Conservation (phyloP, 2,113 vertebrate genomes). For the Speoplatyrhinus poulsoni region DNA sequence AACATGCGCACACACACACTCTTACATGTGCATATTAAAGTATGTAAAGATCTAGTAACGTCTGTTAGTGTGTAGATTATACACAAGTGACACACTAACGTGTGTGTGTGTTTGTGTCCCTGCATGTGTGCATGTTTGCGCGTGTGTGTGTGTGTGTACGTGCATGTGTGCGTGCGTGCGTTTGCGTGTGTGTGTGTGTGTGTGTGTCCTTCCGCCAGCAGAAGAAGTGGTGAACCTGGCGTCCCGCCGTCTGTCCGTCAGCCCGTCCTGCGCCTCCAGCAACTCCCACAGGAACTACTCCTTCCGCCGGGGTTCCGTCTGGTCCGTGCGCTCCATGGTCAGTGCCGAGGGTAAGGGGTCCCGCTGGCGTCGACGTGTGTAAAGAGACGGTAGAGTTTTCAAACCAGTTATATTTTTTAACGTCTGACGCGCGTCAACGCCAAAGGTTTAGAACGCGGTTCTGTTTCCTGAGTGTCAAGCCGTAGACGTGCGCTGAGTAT, state of each 20-base stretch:
- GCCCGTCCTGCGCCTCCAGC: conserved; percentile 95
- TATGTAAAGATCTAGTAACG: too few species aligned
- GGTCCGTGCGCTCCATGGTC: conserved; percentile 92
- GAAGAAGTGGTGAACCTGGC: conserved; percentile 98
- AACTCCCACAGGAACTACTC: conserved; percentile 99
- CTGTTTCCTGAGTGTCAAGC: too few species aligned
- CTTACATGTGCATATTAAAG: too few species aligned
- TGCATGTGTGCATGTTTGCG: not conserved
- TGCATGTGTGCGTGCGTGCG: too few species aligned
- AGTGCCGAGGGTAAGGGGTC: conserved; percentile 88
- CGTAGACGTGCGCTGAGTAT: too few species aligned
- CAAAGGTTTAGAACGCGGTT: too few species aligned
- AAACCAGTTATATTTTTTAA: too few species aligned
- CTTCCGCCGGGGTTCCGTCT: conserved; percentile 93
- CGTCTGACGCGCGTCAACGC: too few species aligned
- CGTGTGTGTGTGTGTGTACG: not conserved
- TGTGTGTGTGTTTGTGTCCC: not conserved
- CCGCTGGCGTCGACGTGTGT: too few species aligned
- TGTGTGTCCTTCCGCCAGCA: conserved; percentile 80
- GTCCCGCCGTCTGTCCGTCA: conserved; percentile 94
- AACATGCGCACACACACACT: not conserved
- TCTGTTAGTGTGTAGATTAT: too few species aligned
- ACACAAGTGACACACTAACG: not conserved
- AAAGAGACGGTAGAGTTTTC: too few species aligned
- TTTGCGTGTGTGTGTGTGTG: not conserved